These are phyloP conservation scores for Nineta flava DNA, from an alignment of 2,888 invertebrate genomes.

Conservation along the genomic window DNA sequence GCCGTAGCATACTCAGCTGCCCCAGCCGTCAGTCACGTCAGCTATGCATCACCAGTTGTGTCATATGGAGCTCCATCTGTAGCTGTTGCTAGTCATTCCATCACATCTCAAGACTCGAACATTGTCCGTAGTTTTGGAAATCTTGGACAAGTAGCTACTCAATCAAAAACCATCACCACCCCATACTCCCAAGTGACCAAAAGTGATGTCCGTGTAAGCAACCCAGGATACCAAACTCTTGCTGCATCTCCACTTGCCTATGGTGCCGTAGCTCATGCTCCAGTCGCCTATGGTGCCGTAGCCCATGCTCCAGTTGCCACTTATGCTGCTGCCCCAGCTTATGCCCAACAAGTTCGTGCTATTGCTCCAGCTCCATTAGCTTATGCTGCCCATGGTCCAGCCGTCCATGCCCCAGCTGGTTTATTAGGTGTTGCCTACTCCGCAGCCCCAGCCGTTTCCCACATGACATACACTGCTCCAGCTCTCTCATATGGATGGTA, in stretches of 20 bases:
- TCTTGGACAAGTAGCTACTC: constrained; percentile 53
- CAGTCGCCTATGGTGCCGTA: constrained; percentile 2
- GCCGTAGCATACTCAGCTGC: constrained; percentile 39
- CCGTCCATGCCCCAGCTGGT: constrained; percentile 19
- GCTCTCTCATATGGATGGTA: constrained; percentile 12
- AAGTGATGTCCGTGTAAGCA: constrained; percentile 52
- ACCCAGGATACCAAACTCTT: constrained; percentile 33
- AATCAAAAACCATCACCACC: constrained; percentile 52
- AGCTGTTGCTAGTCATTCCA: constrained; percentile 29
- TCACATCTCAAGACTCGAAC: constrained; percentile 42
- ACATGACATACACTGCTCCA: constrained; percentile 32
- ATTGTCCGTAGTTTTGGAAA: constrained; percentile 47
- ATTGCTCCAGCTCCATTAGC: no score
- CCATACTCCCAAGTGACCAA: constrained; percentile 58
- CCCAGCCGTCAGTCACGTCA: constrained; percentile 36
- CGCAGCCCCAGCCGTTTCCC: constrained; percentile 38
- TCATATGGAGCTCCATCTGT: constrained; percentile 16
- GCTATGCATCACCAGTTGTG: constrained; percentile 17
- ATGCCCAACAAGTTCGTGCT: no score
- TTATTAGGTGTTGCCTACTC: constrained; percentile 40
- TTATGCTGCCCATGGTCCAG: constrained; percentile 9
- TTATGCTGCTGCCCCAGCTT: not conserved
- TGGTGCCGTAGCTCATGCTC: constrained; percentile 5
- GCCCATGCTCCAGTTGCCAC: constrained; percentile 14
- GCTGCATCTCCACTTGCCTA: constrained; percentile 10